Base-by-base conservation (phyloP, 2,888 invertebrate species). In the Ophraella communa region DNA sequence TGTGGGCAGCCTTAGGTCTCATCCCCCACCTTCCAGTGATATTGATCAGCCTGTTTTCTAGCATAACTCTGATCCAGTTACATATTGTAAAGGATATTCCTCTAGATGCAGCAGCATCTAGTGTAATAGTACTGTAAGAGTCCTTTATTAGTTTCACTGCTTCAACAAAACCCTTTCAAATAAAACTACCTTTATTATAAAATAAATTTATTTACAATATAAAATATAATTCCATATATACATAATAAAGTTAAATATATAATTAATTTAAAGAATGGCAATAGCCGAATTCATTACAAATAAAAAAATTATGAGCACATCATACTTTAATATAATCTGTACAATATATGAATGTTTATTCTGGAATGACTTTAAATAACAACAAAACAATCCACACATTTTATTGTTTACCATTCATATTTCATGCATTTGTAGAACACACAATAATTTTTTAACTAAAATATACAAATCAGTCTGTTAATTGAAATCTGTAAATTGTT, bases 141-240 rank as follows among this genome's bases (percentile, higher is more conserved):
- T n/a, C n/a, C n/a, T n/a, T n/a, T n/a, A n/a, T n/a, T n/a, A 27
- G 27, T 27, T 27, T 7, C 27, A 8, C 8, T 27, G 27, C 27
- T 4, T 27, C 27, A 27, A 20, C 8, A 44, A 44, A n/a, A 23
- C n/a, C 20, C 10, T 49, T 14, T 10, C 21, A 23, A 54, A 27
- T 35, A 21, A 55, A 42, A 42, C 1, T 8, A 33, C 5, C 51
- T 55, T 61, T 63, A 66, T 62, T 67, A 66, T 64, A 66, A 66
- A 55, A 65, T 68, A 64, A 67, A 64, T 55, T 69, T 71, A 73
- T 71, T 71, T 74, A 73, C 72, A 73, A 71, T 72, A 73, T 70
- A 73, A 74, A 73, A 73, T 73, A 71, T 69, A 71, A 56, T 56
- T 65, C 60, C 71, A 69, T 73, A 39, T 39, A 66, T 69, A 70